These are phyloP conservation scores for Tyrophagus putrescentiae DNA, from an alignment of 1,140 invertebrate species.

Conservation along the genomic window DNA sequence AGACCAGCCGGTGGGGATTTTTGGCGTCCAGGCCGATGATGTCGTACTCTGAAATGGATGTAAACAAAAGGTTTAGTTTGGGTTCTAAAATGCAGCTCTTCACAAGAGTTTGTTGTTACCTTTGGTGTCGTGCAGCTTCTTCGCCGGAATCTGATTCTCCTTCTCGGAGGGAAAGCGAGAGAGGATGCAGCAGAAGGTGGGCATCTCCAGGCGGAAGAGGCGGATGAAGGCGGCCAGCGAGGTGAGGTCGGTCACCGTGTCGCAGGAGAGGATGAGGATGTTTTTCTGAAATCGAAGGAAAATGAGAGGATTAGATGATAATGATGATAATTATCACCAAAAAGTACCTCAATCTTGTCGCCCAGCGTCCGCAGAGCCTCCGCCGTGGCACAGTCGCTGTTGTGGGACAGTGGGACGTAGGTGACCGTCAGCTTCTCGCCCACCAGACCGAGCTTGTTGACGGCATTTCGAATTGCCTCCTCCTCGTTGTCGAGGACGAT, in stretches of 20 bases:
- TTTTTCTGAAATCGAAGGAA: constrained; percentile 52
- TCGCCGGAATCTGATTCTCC: constrained; percentile 48
- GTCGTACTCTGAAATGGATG: constrained; percentile 54
- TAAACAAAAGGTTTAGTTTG: constrained; percentile 24
- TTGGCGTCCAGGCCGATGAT: constrained; percentile 63
- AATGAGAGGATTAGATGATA: neutral
- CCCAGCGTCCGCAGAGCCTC: constrained; percentile 64
- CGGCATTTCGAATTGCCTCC: constrained; percentile 48
- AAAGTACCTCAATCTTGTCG: constrained; percentile 50
- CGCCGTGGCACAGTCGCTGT: constrained; percentile 72
- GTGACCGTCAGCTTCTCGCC: constrained; percentile 65
- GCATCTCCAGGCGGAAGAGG: constrained; percentile 59
- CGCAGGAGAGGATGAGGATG: constrained; percentile 69
- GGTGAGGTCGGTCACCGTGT: constrained; percentile 66
- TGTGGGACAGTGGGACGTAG: constrained; percentile 51
- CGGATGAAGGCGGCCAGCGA: constrained; percentile 56
- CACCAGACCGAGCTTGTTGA: constrained; percentile 55
- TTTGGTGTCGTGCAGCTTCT: constrained; percentile 59
- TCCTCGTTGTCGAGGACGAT: constrained; percentile 57
- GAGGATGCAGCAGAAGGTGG: constrained; percentile 58
- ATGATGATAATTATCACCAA: neutral
- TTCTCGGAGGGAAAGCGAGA: constrained; percentile 31
- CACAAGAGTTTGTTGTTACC: no score
- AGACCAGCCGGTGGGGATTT: constrained; percentile 54
- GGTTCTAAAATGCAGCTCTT: no score